Conservation (phyloP, 2,888 invertebrate genomes). For the Pachymerium ferrugineum region DNA sequence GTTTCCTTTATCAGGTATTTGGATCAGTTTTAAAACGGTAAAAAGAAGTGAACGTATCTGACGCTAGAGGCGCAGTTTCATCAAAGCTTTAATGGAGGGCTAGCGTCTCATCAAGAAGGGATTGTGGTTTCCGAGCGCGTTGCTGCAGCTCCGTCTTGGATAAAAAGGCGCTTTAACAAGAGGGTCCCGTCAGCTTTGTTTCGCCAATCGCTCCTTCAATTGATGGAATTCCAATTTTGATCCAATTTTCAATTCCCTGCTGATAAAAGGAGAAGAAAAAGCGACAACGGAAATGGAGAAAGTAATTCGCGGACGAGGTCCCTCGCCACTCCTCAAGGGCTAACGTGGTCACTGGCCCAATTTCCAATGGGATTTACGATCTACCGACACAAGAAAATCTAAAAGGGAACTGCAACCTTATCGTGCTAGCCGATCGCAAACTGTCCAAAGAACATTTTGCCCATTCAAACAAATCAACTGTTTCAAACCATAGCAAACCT, state of each 20-base stretch:
- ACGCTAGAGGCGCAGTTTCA: conserved; percentile 9
- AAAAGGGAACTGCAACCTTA: not conserved
- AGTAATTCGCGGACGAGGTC: conserved; percentile 14
- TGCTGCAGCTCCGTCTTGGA: not conserved
- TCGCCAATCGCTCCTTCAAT: conserved; percentile 27
- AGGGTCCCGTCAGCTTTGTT: conserved; percentile 20
- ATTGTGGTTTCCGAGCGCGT: conserved; percentile 13
- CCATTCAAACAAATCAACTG: conserved; percentile 5
- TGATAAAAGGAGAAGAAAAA: conserved; percentile 28
- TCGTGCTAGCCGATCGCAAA: not conserved
- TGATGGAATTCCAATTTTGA: conserved; percentile 28
- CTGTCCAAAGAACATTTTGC: no score
- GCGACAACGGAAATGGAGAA: conserved; percentile 27
- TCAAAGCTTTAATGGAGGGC: conserved; percentile 9
- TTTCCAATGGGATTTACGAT: conserved; percentile 19
- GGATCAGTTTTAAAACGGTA: not conserved
- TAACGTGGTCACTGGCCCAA: conserved; percentile 27
- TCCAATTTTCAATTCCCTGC: conserved; percentile 27
- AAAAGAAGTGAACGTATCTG: not conserved
- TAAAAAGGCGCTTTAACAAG: conserved; percentile 19
- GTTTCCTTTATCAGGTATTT: not conserved
- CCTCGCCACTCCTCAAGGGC: not conserved
- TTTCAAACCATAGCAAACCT: not conserved
- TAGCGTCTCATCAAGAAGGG: conserved; percentile 13
- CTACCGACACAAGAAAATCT: not conserved